phyloP scores from a whole-genome alignment of 2,888 invertebrate species.

The Tuberolachnus salignus region DNA sequence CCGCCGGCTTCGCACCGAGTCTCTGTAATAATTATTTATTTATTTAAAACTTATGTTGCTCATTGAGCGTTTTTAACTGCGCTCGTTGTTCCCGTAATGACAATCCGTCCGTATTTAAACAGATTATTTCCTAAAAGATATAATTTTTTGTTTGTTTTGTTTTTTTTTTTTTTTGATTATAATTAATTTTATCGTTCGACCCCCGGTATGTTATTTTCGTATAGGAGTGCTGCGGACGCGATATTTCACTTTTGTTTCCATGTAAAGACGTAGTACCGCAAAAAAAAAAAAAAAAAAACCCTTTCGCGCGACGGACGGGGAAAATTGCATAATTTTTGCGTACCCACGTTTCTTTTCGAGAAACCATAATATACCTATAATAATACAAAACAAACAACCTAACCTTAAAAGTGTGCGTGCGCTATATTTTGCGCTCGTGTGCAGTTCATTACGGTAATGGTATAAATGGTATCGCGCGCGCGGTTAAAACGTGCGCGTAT shows the following conservation, averaged over 20 bases:
- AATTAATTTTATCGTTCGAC: no score
- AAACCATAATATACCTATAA: no score
- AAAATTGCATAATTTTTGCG: background rate
- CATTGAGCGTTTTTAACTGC: background rate
- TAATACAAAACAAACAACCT: no score
- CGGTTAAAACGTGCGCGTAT: conserved; percentile 5
- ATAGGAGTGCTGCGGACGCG: no score
- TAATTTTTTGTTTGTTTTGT: background rate
- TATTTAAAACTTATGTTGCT: no score
- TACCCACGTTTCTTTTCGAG: no score
- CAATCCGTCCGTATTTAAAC: background rate
- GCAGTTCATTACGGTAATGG: conserved; percentile 38
- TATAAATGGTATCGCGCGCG: background rate
- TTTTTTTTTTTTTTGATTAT: no score
- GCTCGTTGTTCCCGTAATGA: background rate
- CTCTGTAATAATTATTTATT: conserved; percentile 5
- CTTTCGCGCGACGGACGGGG: no score
- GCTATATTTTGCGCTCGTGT: background rate
- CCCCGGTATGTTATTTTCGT: no score
- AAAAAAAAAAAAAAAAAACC: no score
- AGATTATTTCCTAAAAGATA: background rate
- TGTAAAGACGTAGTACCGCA: no score
- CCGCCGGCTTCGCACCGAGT: conserved; percentile 7
- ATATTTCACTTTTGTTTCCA: no score
- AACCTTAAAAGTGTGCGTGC: background rate